These are phyloP conservation scores for Illadopsis cleaveri DNA, from an alignment of 2,113 vertebrate species.

Conservation along the genomic window DNA sequence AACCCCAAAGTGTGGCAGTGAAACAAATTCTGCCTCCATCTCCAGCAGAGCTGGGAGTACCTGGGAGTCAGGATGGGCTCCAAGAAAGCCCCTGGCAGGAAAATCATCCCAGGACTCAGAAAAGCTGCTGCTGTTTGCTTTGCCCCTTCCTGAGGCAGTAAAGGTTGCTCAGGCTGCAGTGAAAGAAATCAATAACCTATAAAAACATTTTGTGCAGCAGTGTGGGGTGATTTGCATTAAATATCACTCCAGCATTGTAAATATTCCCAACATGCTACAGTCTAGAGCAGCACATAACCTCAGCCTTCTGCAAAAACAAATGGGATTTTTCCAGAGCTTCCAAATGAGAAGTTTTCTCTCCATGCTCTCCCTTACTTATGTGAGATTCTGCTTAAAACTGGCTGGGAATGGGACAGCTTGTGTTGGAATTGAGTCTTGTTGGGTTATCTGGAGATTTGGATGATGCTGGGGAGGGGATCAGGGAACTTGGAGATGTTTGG, in stretches of 20 bases:
- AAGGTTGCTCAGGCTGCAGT: neutral
- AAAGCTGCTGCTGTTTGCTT: neutral
- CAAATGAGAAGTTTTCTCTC: neutral
- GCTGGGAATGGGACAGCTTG: neutral
- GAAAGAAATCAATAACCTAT: neutral
- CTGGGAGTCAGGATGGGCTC: neutral
- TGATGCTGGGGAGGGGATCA: neutral
- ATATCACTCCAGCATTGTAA: neutral
- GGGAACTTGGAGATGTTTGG: neutral
- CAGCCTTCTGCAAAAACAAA: neutral
- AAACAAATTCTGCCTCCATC: neutral
- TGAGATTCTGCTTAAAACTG: fast-evolving
- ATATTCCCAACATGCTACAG: neutral
- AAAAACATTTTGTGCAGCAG: neutral
- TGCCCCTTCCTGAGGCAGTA: neutral
- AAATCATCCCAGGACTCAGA: neutral
- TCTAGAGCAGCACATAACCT: neutral
- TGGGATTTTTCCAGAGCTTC: neutral
- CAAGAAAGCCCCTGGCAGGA: neutral
- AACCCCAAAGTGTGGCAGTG: neutral
- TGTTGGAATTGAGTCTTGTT: neutral
- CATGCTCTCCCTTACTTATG: fast-evolving
- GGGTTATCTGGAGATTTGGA: neutral
- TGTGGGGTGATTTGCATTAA: neutral
- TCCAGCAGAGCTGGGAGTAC: neutral